These are phyloP conservation scores for Centropus unirufus DNA, from an alignment of 2,113 vertebrate genomes.

Conservation along the genomic window DNA sequence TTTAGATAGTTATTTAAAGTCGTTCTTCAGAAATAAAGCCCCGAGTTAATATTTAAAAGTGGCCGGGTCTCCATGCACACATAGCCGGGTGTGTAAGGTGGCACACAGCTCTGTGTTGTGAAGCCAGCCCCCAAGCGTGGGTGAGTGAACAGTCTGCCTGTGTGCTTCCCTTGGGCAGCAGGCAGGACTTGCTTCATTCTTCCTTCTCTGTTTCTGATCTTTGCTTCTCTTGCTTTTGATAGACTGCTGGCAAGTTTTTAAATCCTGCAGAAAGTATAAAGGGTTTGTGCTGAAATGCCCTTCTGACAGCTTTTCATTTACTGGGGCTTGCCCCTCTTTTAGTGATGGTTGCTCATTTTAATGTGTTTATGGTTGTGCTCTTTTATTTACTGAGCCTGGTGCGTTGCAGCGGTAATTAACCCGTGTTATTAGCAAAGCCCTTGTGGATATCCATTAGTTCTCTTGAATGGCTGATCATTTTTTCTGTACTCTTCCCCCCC, in stretches of 20 bases:
- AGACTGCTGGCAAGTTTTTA: slow-evolving; percentile 53
- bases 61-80: not conserved
- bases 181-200: not conserved
- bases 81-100: not conserved
- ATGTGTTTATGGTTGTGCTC: slow-evolving; percentile 80
- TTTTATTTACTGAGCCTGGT: slow-evolving; percentile 87
- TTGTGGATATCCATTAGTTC: slow-evolving; percentile 84
- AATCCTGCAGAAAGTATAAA: slow-evolving; percentile 22
- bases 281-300: slow-evolving; percentile 39
- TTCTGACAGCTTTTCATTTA: slow-evolving; percentile 53
- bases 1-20: not conserved
- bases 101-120: not conserved
- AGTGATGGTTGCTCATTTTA: slow-evolving; percentile 78
- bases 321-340: slow-evolving; percentile 60
- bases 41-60: not conserved
- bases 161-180: not conserved
- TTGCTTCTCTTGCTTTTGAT: not conserved
- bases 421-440: slow-evolving; percentile 90
- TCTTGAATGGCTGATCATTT: slow-evolving; percentile 79
- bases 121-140: not conserved
- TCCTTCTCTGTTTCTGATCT: not conserved
- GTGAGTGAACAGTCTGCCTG: not conserved
- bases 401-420: slow-evolving; percentile 92
- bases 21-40: slow-evolving; percentile 6
- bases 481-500: slow-evolving; percentile 54